Base-by-base conservation (phyloP, 64 coral and sea anemone species). In the Cladopsammia gracilis region DNA sequence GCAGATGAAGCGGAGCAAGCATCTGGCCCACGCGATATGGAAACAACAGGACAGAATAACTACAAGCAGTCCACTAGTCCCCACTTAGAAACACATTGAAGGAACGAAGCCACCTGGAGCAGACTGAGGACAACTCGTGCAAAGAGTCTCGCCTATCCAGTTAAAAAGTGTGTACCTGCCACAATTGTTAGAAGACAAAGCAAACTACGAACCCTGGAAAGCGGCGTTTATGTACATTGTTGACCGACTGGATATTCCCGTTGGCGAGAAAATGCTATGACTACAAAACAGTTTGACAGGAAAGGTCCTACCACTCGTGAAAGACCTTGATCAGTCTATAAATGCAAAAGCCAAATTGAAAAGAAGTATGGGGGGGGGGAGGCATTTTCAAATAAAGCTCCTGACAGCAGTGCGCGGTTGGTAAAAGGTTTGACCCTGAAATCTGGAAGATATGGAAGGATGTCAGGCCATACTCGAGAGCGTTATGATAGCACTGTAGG, bases 111-210 rank as follows among this genome's bases (percentile, higher is more conserved):
- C 25, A 46, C 84, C 15, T 25, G 5, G 15, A 13, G 16, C 58
- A 58, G 1, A 18, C 16, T 20, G 3, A 10, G 77, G n/a, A n/a
- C 15, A 52, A n/a, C 77, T 44, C 13, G 8, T 56, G 3, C 3
- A 1, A 76, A 42, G 48, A 48, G 24, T 77, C 64, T 57, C 16
- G 18, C 91, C 88, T 8, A 26, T 90, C 53, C 90, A 79, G 25
- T 78, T 95, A 64, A 95, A 90, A 81, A 88, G 81, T 11, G 88
- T 95, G 19, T 88, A 75, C 16, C 88, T 79, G 48, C 88, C 81
- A 43, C 67, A 43, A 49, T 90, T 95, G 79, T 90, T 88, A 59
- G 50, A 95, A 61, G 51, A 73, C 57, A 95, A 95, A 79, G 75
- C 71, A n/a, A n/a, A n/a, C n/a, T n/a, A n/a, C n/a, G n/a, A n/a